A percentile compares a stretch with the other conserved stretches of the same genome.
Conservation (phyloP, 2,888 invertebrate genomes). For the Eupsilia transversa region DNA sequence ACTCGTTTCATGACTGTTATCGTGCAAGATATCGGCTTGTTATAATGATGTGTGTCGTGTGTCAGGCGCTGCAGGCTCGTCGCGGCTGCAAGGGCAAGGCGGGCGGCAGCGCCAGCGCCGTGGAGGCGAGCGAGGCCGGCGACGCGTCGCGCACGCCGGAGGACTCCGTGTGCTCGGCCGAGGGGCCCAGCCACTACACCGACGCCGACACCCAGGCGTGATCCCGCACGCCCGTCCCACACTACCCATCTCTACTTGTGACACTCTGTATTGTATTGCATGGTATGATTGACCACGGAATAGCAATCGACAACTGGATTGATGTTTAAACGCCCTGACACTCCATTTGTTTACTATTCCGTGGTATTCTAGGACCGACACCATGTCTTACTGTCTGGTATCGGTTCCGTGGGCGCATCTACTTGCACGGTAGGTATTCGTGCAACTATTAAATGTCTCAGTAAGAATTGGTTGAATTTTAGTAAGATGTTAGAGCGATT, state of each 20-base stretch:
- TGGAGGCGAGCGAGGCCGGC: constrained; percentile 92
- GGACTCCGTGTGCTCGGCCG: constrained; percentile 97
- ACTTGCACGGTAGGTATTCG: constrained; percentile 26
- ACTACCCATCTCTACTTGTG: constrained; percentile 57
- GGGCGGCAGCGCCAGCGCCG: constrained; percentile 88
- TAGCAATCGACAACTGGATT: constrained; percentile 1
- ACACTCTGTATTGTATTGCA: constrained; percentile 22
- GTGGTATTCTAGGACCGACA: constrained; percentile 22
- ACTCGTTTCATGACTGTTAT: constrained; percentile 55
- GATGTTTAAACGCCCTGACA: background rate
- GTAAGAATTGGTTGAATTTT: constrained; percentile 52
- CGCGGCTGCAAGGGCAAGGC: constrained; percentile 89
- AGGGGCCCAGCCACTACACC: constrained; percentile 94
- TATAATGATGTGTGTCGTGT: constrained; percentile 19
- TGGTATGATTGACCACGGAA: constrained; percentile 10
- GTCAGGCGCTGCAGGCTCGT: constrained; percentile 95
- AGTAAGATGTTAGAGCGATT: constrained; percentile 68
- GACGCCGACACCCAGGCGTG: constrained; percentile 90
- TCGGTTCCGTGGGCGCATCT: constrained; percentile 30
- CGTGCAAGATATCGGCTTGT: background rate
- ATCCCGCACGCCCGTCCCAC: constrained; percentile 62
- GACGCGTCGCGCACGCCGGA: constrained; percentile 97
- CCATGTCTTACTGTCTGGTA: constrained; percentile 33
- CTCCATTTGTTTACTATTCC: constrained; percentile 41
- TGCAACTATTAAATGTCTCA: constrained; percentile 43